Conservation (phyloP, 2,113 vertebrate species). For the Rhombomys opimus region DNA sequence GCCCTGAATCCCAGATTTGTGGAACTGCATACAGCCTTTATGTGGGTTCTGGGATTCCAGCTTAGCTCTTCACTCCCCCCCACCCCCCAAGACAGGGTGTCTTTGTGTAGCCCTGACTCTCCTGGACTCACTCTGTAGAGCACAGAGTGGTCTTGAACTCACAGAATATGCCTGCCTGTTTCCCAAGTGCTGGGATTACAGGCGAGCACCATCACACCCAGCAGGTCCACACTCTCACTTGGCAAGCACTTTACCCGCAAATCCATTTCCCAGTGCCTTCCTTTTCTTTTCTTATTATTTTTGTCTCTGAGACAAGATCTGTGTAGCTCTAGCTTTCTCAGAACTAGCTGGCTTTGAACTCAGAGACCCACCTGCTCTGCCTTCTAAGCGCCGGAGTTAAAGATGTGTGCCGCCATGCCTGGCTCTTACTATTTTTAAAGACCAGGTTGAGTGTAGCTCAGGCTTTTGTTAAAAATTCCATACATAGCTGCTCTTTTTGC, state of each 20-base stretch:
- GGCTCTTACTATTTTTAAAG: neutral
- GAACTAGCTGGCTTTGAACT: neutral
- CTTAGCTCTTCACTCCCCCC: neutral
- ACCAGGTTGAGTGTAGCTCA: neutral
- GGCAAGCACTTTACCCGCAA: neutral
- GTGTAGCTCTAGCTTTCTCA: neutral
- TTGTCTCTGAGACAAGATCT: neutral
- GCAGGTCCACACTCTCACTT: neutral
- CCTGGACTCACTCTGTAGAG: too few species aligned
- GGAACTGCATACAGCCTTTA: neutral
- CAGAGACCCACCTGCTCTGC: neutral
- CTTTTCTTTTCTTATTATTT: neutral
- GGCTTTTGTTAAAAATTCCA: neutral
- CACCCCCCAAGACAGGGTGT: too few species aligned
- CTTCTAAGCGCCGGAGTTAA: neutral
- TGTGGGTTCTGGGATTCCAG: neutral
- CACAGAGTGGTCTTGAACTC: too few species aligned
- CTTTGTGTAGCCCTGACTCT: too few species aligned
- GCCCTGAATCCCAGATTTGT: neutral
- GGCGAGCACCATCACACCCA: too few species aligned
- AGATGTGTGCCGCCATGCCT: neutral
- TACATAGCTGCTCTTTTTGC: neutral
- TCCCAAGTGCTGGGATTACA: too few species aligned
- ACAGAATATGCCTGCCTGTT: too few species aligned
- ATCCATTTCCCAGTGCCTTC: neutral